Evolutionary conservation across 2,888 invertebrate species (phyloP).

Genomic region (Auanema freiburgensis): DNA sequence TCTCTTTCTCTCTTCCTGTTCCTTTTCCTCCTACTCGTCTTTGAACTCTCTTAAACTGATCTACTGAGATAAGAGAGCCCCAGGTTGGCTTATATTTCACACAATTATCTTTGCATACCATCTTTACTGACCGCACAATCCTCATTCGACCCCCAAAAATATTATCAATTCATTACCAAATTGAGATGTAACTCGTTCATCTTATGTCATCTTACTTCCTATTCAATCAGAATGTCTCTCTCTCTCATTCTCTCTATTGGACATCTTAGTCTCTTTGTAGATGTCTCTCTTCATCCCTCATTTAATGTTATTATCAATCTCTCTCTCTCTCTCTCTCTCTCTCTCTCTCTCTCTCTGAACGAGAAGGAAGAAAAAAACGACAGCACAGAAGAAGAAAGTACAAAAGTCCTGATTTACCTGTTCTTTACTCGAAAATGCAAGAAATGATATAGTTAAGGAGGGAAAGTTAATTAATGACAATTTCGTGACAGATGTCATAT

Average conservation of each 20-base stretch:
- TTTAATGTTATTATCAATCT: slow-evolving; percentile 9
- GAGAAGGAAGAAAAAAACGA: no score
- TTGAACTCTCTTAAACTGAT: no score
- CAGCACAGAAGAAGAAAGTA: no score
- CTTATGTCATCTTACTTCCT: slow-evolving; percentile 2
- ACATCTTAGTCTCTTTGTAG: neutral
- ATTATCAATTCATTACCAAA: neutral
- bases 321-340: no score
- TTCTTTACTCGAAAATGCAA: slow-evolving; percentile 1
- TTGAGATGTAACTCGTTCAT: slow-evolving; percentile 2
- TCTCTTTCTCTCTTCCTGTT: no score
- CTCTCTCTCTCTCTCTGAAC: no score
- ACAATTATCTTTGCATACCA: neutral
- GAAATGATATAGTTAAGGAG: slow-evolving; percentile 3
- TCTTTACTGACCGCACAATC: slow-evolving; percentile 6
- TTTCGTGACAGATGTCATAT: no score
- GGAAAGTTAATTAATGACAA: slow-evolving; percentile 1
- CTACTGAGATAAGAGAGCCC: no score
- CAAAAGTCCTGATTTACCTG: no score
- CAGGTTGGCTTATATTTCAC: no score
- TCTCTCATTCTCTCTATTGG: slow-evolving; percentile 1
- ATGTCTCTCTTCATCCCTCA: neutral
- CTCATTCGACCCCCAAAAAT: slow-evolving; percentile 2
- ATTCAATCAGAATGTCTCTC: neutral
- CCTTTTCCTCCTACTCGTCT: no score